Percentiles rank a stretch among this genome's conserved stretches.
Conservation (phyloP, 2,888 invertebrate species). For the Odontothrips loti region DNA sequence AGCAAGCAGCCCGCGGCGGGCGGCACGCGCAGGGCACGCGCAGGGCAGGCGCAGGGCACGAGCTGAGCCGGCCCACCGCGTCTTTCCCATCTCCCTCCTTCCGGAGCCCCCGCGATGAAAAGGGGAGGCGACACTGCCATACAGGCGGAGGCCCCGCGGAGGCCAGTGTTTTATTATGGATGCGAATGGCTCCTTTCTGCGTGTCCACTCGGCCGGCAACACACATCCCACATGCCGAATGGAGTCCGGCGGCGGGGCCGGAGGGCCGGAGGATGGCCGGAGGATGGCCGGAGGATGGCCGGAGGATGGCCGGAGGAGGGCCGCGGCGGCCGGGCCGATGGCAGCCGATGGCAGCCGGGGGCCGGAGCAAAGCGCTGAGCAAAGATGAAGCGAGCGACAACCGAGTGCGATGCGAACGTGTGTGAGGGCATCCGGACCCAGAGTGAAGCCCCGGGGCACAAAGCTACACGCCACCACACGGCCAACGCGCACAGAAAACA, state of each 20-base stretch:
- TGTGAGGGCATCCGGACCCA: no score
- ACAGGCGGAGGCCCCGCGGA: background rate
- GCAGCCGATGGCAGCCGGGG: no score
- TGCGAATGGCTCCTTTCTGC: slow-evolving; percentile 8
- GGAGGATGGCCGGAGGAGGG: no score
- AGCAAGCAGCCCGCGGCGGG: no score
- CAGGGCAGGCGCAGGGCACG: background rate
- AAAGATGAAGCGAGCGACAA: no score
- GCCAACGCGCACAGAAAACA: no score
- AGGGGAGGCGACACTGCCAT: background rate
- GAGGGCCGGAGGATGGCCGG: background rate
- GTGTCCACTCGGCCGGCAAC: background rate
- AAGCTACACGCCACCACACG: no score
- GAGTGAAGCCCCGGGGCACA: no score
- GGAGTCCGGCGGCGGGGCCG: slow-evolving; percentile 2
- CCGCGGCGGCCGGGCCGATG: no score
- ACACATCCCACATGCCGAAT: background rate
- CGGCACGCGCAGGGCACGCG: background rate
- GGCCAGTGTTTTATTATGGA: slow-evolving; percentile 19
- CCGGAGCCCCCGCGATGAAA: background rate
- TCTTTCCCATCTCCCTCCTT: background rate
- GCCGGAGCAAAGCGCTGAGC: no score
- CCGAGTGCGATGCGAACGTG: no score
- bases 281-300: no score
- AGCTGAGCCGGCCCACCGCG: background rate